Evolutionary conservation across 2,797 vertebrate genomes (phyloP), one percentile per base, ranked within the genome.

Genomic region (Arremon aurantiirostris): DNA sequence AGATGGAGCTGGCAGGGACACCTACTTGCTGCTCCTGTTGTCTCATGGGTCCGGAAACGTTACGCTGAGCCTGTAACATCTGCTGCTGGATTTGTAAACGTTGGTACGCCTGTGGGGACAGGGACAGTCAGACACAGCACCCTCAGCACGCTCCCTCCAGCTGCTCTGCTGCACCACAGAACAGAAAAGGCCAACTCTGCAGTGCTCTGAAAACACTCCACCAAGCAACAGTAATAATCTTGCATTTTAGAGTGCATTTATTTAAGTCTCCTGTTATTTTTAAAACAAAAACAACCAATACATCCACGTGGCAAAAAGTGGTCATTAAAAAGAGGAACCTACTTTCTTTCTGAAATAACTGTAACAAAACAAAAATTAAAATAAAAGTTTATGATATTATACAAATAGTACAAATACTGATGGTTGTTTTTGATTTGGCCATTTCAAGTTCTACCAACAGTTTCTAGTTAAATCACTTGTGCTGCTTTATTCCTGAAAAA

Each of bases 81-180:
- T 99, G 99, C 98, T 99, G 99, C 98, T 99, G 99, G 99, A 99
- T 99, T 98, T 99, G 99, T 99, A 99, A 99, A 99, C 99, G 99
- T 98, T 99, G 99, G 99, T 99, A 99, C 8, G 99, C 99, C 99
- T 99, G 90, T 4, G 34, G 80, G 44, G 59, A 64, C 70, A 93
- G 66, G 49, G 68, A 70, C 86, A 59, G 59, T 64, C 50, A 56
- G 59, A 44, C 66, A 20, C 6, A 26, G 42, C 46, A 27, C 26
- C 34, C 35, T 11, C 13, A 83, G 22, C 32, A 27, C 21, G 3
- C 39, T 18, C 27, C 26, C 15, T 39, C 5, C n/a, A 44, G 32
- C 60, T 68, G 76, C 75, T 44, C 73, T 44, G 55, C 30, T 60
- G 73, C 55, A 10, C 32, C 46, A 42, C 26, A 47, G n/a, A 57